Base-by-base conservation (phyloP, 2,888 invertebrate genomes). In the Miltochrista miniata region DNA sequence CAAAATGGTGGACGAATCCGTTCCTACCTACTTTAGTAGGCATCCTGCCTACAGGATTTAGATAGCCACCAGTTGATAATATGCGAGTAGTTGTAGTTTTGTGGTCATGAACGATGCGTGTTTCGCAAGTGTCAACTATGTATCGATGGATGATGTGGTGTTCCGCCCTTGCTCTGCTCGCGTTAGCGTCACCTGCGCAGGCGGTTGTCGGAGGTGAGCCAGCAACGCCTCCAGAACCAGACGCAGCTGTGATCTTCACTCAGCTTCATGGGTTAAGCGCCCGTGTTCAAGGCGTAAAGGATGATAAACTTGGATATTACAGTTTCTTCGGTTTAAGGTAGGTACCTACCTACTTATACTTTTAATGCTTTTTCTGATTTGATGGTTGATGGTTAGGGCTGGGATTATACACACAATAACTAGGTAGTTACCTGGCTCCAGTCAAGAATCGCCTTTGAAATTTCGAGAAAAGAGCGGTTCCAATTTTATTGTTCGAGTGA, bases 311-410 rank as follows among this genome's bases (percentile, higher is more conserved):
- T 3, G 93, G 93, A 59, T 93, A 95, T 72, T 96, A 96, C 61
- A 93, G 93, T 18, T 96, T 96, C 71, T 92, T 93, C 51, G 96
- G 96, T 1, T 93, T 97, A 57, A 93, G 95, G 80, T 96, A 11
- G 8, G 2, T 31, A 31, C 18, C 18, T 24, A 4, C 5, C 18
- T 24, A 5, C n/a, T n/a, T n/a, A n/a, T n/a, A n/a, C n/a, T n/a
- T n/a, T n/a, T n/a, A n/a, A n/a, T n/a, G n/a, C n/a, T n/a, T n/a
- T n/a, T n/a, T n/a, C n/a, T n/a, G n/a, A n/a, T n/a, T n/a, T n/a
- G n/a, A n/a, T n/a, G n/a, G n/a, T n/a, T n/a, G n/a, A n/a, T n/a
- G n/a, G n/a, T n/a, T n/a, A n/a, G n/a, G n/a, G n/a, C n/a, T n/a
- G n/a, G n/a, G n/a, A n/a, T n/a, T n/a, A n/a, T n/a, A n/a, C n/a